These are phyloP conservation scores for Rhegmatorhina hoffmannsi DNA, from an alignment of 2,113 vertebrate genomes.

Conservation along the genomic window DNA sequence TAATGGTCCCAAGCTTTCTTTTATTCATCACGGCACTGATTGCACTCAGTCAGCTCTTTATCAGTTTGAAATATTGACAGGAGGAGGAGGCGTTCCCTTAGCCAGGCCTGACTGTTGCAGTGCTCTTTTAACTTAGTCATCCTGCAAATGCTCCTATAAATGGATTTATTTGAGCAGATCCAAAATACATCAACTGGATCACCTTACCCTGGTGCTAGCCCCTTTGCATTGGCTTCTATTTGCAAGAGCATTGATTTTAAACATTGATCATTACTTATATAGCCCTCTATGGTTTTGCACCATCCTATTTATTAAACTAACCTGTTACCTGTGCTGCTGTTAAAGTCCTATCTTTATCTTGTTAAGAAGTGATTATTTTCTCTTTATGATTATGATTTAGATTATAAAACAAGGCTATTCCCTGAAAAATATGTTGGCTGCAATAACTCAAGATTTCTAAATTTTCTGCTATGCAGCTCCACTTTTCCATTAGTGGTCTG, in stretches of 20 bases:
- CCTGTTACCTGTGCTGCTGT: not conserved
- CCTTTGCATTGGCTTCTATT: constrained; percentile 27
- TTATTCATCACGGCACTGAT: constrained; percentile 58
- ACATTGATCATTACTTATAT: constrained; percentile 26
- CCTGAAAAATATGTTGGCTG: not conserved
- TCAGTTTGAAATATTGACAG: constrained; percentile 67
- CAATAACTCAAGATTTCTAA: not conserved
- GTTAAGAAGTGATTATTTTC: not conserved
- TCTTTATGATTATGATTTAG: not conserved
- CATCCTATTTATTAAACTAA: constrained; percentile 25
- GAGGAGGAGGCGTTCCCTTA: constrained; percentile 41
- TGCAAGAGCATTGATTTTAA: constrained; percentile 55
- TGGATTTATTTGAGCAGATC: constrained; percentile 61
- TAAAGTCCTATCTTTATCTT: not conserved
- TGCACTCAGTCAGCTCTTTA: constrained; percentile 68
- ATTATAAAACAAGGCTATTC: not conserved
- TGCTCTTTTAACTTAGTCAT: constrained; percentile 63
- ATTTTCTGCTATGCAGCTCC: not conserved
- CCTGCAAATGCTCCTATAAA: constrained; percentile 44
- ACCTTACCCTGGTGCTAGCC: not conserved
- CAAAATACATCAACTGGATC: constrained; percentile 30
- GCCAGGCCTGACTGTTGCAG: constrained; percentile 31
- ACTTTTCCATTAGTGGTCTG: not conserved
- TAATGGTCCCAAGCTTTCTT: constrained; percentile 64
- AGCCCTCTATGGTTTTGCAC: not conserved